phyloP scores from a whole-genome alignment of 2,888 invertebrate genomes.

The Macrophya annulata region DNA sequence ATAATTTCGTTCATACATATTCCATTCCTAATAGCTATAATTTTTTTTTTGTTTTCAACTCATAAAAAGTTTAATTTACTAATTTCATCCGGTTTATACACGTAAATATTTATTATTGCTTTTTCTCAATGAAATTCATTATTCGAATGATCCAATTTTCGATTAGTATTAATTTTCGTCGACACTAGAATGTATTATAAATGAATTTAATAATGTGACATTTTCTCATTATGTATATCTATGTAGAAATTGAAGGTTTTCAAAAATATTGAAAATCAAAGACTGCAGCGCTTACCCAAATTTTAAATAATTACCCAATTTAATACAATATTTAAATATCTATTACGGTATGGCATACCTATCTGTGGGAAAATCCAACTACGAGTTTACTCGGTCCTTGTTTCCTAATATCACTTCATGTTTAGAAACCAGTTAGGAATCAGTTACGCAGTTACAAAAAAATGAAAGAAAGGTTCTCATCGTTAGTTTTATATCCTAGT shows the following conservation, averaged over 20 bases:
- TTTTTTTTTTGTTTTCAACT: neutral
- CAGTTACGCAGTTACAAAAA: neutral
- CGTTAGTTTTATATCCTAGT: neutral
- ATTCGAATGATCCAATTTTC: neutral
- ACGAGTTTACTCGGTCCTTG: neutral
- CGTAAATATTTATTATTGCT: neutral
- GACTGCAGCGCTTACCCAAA: neutral
- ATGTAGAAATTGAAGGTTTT: neutral
- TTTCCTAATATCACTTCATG: neutral
- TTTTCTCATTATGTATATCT: neutral
- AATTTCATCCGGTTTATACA: neutral
- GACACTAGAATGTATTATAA: neutral
- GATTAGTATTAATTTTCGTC: neutral
- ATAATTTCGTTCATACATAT: neutral
- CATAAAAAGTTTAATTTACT: neutral
- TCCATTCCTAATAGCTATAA: neutral
- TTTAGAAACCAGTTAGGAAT: neutral
- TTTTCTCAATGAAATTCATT: neutral
- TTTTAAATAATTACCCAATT: neutral
- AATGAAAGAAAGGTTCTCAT: neutral
- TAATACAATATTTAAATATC: neutral
- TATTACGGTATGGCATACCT: neutral
- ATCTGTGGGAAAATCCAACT: neutral
- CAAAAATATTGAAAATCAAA: slow-evolving; percentile 6
- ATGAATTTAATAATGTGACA: neutral